Evolutionary conservation across 2,888 invertebrate species (phyloP).

Genomic region (Cheilosia soror): DNA sequence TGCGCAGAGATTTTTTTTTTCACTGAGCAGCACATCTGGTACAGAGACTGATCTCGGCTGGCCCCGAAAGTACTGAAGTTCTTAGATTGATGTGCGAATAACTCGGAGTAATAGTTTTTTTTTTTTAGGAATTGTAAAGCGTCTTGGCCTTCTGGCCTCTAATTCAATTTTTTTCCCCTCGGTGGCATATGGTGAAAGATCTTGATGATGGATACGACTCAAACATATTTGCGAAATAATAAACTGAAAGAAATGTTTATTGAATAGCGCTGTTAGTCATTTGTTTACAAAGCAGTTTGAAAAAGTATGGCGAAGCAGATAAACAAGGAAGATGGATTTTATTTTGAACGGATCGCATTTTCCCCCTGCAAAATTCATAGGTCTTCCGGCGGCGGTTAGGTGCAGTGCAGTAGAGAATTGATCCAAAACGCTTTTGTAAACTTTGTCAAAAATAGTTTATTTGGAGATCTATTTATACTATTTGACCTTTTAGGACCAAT

Average conservation of each 20-base stretch:
- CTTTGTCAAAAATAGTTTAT: too few relatives aligned
- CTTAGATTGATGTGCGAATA: neutral
- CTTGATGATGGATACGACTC: neutral
- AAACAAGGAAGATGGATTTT: neutral
- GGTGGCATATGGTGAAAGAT: neutral
- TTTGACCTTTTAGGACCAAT: too few relatives aligned
- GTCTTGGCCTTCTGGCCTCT: slow-evolving; percentile 6
- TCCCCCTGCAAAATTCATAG: too few relatives aligned
- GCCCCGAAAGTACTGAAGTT: neutral
- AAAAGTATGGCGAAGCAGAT: neutral
- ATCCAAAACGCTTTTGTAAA: too few relatives aligned
- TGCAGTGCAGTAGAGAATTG: too few relatives aligned
- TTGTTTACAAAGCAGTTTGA: neutral
- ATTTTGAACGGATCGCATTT: neutral
- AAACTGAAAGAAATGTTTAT: neutral
- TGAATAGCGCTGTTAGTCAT: neutral
- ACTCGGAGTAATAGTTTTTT: neutral
- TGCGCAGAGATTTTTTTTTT: slow-evolving; percentile 1
- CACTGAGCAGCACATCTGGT: neutral
- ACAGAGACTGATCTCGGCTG: neutral
- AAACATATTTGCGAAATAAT: neutral
- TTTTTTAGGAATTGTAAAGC: neutral
- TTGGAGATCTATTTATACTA: too few relatives aligned
- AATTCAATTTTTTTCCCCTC: neutral
- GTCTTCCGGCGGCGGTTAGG: too few relatives aligned